These are phyloP conservation scores for Tetropium fuscum DNA, from an alignment of 2,888 invertebrate genomes.

Conservation along the genomic window DNA sequence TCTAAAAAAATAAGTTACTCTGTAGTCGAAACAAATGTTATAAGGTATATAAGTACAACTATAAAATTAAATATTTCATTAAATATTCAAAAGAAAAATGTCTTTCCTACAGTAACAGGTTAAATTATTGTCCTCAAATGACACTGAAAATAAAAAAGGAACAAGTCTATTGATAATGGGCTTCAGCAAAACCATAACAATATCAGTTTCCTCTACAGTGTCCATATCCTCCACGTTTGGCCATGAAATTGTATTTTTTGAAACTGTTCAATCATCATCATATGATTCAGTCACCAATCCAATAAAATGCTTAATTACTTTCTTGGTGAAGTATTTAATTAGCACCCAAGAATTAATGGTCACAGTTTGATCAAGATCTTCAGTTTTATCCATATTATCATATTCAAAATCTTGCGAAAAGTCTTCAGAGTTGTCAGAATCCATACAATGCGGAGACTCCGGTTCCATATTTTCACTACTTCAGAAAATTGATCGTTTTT, in stretches of 20 bases:
- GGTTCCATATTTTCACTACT: constrained; percentile 30
- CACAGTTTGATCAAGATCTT: constrained; percentile 27
- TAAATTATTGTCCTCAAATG: constrained; percentile 15
- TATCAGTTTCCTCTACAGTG: constrained; percentile 32
- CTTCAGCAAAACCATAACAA: constrained; percentile 35
- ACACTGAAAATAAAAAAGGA: constrained; percentile 18
- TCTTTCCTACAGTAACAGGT: not conserved
- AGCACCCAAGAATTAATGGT: constrained; percentile 23
- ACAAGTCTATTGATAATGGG: constrained; percentile 32
- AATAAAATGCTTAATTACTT: constrained; percentile 25
- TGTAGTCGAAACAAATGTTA: constrained; percentile 5
- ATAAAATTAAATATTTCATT: constrained; percentile 5
- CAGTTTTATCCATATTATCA: constrained; percentile 15
- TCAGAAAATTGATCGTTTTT: constrained; percentile 20
- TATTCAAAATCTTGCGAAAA: constrained; percentile 18
- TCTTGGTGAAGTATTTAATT: constrained; percentile 26
- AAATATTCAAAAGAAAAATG: not conserved
- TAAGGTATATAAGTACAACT: not conserved
- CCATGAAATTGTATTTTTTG: constrained; percentile 29
- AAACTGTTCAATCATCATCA: constrained; percentile 18
- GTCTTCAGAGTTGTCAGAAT: constrained; percentile 31
- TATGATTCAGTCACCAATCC: constrained; percentile 8
- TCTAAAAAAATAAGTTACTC: not conserved
- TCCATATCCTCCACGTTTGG: constrained; percentile 22
- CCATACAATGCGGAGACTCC: constrained; percentile 28